These are phyloP conservation scores for Amblyteles armatorius DNA, from an alignment of 2,888 invertebrate species.

Conservation along the genomic window DNA sequence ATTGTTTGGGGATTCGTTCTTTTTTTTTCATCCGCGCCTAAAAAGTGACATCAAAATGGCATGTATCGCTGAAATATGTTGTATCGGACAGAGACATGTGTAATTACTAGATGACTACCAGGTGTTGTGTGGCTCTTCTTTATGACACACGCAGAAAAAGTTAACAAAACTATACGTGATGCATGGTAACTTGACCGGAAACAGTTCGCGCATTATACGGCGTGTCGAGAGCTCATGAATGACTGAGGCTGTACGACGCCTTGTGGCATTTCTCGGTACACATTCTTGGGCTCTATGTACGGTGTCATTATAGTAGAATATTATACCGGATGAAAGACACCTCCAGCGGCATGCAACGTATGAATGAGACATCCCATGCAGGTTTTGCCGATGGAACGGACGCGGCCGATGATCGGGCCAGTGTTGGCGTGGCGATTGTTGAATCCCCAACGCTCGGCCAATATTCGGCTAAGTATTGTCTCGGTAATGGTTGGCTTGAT, in stretches of 20 bases:
- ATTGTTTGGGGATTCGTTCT: no score
- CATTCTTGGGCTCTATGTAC: neutral
- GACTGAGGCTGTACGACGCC: neutral
- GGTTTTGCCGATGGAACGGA: no score
- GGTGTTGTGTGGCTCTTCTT: neutral
- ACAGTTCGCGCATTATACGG: neutral
- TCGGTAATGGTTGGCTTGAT: no score
- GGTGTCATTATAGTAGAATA: neutral
- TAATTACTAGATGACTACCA: neutral
- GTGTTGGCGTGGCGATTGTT: no score
- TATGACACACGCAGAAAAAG: no score
- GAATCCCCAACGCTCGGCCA: no score
- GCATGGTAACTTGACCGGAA: neutral
- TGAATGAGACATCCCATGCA: neutral
- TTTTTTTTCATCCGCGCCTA: no score
- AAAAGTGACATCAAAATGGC: no score
- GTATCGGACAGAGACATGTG: no score
- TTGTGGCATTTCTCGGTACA: neutral
- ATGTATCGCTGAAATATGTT: no score
- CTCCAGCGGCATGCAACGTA: neutral
- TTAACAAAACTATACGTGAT: neutral
- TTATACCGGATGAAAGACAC: neutral
- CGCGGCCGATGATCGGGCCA: no score
- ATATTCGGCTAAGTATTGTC: no score
- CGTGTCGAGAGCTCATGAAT: conserved; percentile 9